Conservation (phyloP, 2,113 vertebrate species). For the Benitochromis conjunctus region DNA sequence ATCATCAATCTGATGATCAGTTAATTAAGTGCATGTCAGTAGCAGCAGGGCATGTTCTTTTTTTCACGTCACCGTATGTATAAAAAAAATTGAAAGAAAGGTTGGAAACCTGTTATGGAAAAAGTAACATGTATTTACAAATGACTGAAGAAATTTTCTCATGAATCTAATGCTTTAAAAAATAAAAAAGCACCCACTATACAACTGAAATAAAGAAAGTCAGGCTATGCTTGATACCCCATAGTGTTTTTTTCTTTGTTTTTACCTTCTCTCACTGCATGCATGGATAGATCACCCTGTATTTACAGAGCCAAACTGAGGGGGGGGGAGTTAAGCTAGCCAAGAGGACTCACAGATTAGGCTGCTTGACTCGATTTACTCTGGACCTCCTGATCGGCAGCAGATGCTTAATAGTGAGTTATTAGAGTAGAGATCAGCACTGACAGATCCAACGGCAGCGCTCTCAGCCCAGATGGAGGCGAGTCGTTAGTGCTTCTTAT, state of each 20-base stretch:
- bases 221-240: neutral
- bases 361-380: slow-evolving; percentile 3
- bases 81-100: neutral
- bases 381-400: neutral
- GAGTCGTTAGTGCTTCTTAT: neutral
- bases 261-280: neutral
- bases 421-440: slow-evolving; percentile 22
- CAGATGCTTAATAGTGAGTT: slow-evolving; percentile 29
- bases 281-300: neutral
- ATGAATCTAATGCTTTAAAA: neutral
- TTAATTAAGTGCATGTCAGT: too few relatives aligned
- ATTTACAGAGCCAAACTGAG: neutral
- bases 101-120: neutral
- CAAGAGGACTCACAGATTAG: neutral
- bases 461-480: slow-evolving; percentile 4
- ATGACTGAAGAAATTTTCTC: neutral
- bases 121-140: neutral
- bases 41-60: neutral
- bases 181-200: too few relatives aligned
- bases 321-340: neutral
- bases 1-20: neutral
- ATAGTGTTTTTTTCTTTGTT: neutral
- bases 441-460: slow-evolving; percentile 5
- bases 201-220: neutral
- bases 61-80: neutral